Percentiles rank a stretch among this genome's conserved stretches.
Evolutionary conservation across 2,113 vertebrate species (phyloP).

Genomic region (human): DNA sequence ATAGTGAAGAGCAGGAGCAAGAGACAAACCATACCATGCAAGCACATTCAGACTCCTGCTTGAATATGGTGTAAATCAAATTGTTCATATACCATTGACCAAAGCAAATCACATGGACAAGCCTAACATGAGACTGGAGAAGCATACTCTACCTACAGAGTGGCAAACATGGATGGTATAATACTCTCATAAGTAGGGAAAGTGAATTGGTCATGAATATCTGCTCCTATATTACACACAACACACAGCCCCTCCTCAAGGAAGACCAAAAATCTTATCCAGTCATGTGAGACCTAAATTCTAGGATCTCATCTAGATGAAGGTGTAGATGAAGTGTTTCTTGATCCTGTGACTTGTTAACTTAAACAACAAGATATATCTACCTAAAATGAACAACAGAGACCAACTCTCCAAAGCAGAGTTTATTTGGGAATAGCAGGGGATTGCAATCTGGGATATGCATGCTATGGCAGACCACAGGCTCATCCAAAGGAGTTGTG

Average conservation of each 20-base stretch:
- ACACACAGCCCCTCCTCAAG: background rate
- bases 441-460: background rate
- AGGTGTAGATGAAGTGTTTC: background rate
- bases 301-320: background rate
- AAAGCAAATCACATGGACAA: background rate
- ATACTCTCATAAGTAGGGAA: background rate
- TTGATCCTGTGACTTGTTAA: background rate
- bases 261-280: background rate
- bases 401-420: background rate
- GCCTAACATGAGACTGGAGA: background rate
- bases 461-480: background rate
- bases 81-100: background rate
- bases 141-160: background rate
- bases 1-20: background rate
- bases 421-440: background rate
- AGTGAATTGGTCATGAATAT: background rate
- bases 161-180: background rate
- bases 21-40: background rate
- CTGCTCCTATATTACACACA: background rate
- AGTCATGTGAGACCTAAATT: background rate
- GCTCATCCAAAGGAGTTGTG: background rate
- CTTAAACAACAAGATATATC: background rate
- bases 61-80: background rate
- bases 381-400: background rate
- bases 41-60: background rate